Conservation (phyloP, 2,797 vertebrate species). For the Linurgus olivaceus region DNA sequence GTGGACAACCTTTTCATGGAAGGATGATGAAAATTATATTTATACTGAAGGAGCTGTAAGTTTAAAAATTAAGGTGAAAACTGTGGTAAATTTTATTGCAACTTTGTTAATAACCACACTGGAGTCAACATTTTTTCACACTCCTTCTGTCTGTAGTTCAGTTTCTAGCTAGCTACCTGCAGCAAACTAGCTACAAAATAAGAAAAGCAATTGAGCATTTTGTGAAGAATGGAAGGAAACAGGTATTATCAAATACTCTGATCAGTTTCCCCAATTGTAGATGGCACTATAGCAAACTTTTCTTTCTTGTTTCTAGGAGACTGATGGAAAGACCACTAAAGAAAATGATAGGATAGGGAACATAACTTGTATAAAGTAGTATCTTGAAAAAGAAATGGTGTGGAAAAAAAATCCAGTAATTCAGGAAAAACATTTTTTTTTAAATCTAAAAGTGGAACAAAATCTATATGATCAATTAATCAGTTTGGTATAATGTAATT, state of each 20-base stretch:
- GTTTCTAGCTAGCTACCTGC: not conserved
- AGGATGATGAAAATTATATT: not conserved
- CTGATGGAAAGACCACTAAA: not conserved
- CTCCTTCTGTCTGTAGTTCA: not conserved
- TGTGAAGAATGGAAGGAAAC: not conserved
- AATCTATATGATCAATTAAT: not conserved
- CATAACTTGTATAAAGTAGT: not conserved
- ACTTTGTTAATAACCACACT: not conserved
- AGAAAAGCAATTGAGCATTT: not conserved
- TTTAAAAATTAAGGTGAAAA: not conserved
- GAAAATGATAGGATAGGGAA: not conserved
- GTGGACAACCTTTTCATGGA: not conserved
- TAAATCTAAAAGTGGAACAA: not conserved
- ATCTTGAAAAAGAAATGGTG: not conserved
- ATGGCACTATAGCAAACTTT: not conserved
- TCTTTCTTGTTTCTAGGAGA: not conserved
- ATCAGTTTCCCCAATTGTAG: fast-evolving
- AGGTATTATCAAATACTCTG: not conserved
- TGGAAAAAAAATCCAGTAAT: not conserved
- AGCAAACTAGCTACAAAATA: not conserved
- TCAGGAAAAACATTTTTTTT: not conserved
- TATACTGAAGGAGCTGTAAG: not conserved
- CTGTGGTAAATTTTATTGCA: not conserved
- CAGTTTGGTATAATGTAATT: not conserved
- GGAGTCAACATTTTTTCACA: not conserved